phyloP scores from a whole-genome alignment of 1,140 invertebrate species.

The Bombus vancouverensis region DNA sequence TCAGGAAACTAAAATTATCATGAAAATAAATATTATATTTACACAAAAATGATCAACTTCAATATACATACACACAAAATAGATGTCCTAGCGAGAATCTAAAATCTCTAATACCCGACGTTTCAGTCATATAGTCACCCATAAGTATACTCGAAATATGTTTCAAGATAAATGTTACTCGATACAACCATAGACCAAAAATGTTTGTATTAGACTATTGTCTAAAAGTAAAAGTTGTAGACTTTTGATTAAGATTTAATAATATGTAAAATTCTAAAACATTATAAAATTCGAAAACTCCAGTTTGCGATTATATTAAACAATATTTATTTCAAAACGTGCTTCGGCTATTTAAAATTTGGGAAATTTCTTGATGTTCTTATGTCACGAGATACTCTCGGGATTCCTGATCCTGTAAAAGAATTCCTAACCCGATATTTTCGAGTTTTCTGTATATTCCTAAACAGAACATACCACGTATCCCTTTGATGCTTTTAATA shows the following conservation, averaged over 20 bases:
- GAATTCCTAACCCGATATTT: background rate
- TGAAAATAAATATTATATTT: conserved; percentile 33
- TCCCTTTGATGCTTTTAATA: conserved; percentile 94
- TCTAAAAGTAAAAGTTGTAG: background rate
- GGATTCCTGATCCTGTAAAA: background rate
- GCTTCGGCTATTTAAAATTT: background rate
- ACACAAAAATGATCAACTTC: background rate
- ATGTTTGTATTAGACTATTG: background rate
- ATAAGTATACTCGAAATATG: background rate
- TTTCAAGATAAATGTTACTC: background rate
- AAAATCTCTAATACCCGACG: background rate
- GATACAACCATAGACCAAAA: background rate
- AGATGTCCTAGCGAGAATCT: background rate
- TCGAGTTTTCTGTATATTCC: background rate
- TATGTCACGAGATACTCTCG: background rate
- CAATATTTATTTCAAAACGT: background rate
- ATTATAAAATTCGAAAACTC: background rate
- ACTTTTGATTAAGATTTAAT: background rate
- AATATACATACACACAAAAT: background rate
- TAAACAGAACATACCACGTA: conserved; percentile 89
- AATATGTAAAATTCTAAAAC: background rate
- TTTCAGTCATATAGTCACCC: background rate
- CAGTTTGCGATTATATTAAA: background rate
- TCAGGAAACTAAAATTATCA: conserved; percentile 87
- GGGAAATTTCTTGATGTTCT: background rate